These are phyloP conservation scores for Drosophila incognita DNA, from an alignment of 2,888 invertebrate genomes.

Conservation along the genomic window DNA sequence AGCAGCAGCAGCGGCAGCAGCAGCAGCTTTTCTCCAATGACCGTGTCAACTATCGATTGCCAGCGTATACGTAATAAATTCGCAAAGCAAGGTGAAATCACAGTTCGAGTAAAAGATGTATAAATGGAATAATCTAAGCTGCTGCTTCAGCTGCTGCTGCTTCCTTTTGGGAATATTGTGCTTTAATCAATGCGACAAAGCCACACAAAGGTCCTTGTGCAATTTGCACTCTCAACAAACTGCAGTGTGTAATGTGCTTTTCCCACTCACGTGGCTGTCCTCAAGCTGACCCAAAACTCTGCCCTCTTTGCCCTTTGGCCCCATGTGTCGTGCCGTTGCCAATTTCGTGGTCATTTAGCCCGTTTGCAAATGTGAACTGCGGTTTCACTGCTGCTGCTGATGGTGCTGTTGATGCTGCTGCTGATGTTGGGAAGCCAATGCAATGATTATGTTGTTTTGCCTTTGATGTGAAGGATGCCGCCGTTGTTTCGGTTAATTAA, in stretches of 20 bases:
- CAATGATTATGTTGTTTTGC: constrained; percentile 62
- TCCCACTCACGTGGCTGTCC: constrained; percentile 13
- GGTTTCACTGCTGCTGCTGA: constrained; percentile 4
- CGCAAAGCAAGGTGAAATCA: constrained; percentile 14
- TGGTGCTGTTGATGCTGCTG: background rate
- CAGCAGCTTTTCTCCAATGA: constrained; percentile 16
- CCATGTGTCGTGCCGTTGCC: constrained; percentile 16
- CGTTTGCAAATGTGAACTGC: constrained; percentile 35
- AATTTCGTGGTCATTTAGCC: constrained; percentile 75
- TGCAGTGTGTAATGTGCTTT: background rate
- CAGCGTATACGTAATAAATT: constrained; percentile 57
- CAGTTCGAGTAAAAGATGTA: background rate
- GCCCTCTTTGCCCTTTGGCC: background rate
- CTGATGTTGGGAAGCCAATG: constrained; percentile 28
- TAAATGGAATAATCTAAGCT: background rate
- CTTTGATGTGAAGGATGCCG: constrained; percentile 64
- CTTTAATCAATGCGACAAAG: constrained; percentile 28
- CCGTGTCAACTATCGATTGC: constrained; percentile 68
- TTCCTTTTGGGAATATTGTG: background rate
- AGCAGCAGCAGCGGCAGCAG: constrained; percentile 2
- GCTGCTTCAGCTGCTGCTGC: background rate
- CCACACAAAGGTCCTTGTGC: constrained; percentile 2
- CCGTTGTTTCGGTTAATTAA: constrained; percentile 79
- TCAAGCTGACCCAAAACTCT: constrained; percentile 14
- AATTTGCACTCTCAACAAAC: constrained; percentile 6